phyloP scores from a whole-genome alignment of 1,140 invertebrate species.

The Chrysopa pallens region DNA sequence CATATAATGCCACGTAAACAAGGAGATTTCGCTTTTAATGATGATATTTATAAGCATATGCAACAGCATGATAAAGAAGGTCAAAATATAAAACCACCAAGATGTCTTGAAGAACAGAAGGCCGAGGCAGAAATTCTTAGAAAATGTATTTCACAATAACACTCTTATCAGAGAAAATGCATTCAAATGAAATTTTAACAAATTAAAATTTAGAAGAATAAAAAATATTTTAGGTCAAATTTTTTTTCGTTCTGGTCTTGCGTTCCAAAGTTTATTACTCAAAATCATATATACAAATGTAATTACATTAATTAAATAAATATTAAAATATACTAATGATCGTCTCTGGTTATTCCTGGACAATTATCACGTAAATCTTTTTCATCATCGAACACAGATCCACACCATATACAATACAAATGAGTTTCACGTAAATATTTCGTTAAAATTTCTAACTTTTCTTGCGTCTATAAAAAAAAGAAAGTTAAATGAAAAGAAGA shows the following conservation, averaged over 20 bases:
- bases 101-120: slow-evolving; percentile 34
- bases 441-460: not conserved
- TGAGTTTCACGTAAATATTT: not conserved
- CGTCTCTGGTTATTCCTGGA: not conserved
- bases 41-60: slow-evolving; percentile 59
- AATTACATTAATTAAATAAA: too few relatives aligned
- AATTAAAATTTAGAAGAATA: too few relatives aligned
- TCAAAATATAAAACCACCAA: slow-evolving; percentile 14
- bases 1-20: slow-evolving; percentile 62
- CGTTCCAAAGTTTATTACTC: too few relatives aligned
- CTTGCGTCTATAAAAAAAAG: not conserved
- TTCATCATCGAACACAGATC: not conserved
- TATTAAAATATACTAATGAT: not conserved
- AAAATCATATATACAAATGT: too few relatives aligned
- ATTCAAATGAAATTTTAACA: too few relatives aligned
- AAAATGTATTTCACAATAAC: too few relatives aligned
- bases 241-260: too few relatives aligned
- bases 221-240: too few relatives aligned
- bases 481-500: not conserved
- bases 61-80: slow-evolving; percentile 45
- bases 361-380: not conserved
- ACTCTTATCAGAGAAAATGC: too few relatives aligned
- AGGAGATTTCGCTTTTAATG: slow-evolving; percentile 60
- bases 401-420: not conserved
- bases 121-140: slow-evolving; percentile 25